Conservation (phyloP, 2,797 vertebrate genomes). For the Naso thynnoides region DNA sequence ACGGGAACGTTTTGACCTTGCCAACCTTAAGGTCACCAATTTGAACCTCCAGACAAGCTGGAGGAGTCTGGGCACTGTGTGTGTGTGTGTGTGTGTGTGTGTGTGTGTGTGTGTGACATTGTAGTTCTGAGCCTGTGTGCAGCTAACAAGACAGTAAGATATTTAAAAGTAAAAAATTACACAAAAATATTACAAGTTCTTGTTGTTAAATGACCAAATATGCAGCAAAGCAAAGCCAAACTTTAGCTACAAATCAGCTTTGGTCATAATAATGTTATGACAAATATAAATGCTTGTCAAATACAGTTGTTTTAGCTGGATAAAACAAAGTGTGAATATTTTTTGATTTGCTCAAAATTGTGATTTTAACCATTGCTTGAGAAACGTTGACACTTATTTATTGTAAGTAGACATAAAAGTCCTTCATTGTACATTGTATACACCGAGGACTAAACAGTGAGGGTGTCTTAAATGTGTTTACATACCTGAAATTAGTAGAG, state of each 20-base stretch:
- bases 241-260: too few species aligned
- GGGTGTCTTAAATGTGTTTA: constrained; percentile 25
- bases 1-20: constrained; percentile 23
- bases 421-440: neutral
- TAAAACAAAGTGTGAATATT: neutral
- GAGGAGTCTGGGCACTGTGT: constrained; percentile 2
- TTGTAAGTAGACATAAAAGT: neutral
- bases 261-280: too few species aligned
- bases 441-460: neutral
- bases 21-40: neutral
- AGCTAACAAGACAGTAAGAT: neutral
- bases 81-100: neutral
- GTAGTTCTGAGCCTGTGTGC: neutral
- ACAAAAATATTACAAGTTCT: neutral
- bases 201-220: neutral
- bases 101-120: neutral
- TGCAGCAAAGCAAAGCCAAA: neutral
- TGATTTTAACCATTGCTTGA: neutral
- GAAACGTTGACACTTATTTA: neutral
- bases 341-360: neutral
- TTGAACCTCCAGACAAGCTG: neutral
- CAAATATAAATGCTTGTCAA: too few species aligned
- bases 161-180: neutral
- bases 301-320: too few species aligned
- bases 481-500: constrained; percentile 68